Evolutionary conservation across 2,888 invertebrate species (phyloP), one percentile per base, ranked within the genome.

Genomic region (Globia sparganii): DNA sequence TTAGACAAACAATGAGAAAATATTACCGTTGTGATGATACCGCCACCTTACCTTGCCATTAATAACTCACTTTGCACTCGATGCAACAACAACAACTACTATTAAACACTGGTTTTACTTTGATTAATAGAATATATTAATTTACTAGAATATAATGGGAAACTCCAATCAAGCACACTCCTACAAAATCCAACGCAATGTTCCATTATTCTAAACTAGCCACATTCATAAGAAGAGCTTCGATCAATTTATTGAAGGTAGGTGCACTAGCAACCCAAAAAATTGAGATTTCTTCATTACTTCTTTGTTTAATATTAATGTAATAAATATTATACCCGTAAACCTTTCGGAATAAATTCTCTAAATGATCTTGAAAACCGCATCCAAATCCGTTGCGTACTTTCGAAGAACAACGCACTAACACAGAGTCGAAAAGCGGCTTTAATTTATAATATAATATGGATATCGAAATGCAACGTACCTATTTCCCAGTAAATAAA

Each of bases 401-500:
- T 58, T 58, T 6, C 18, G 31, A 59, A 59, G 28, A 59, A 31
- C n/a, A n/a, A n/a, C n/a, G n/a, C n/a, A n/a, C n/a, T n/a, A n/a
- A n/a, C n/a, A n/a, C n/a, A n/a, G n/a, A n/a, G n/a, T n/a, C n/a
- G 31, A 31, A 31, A 18, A 31, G 18, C 15, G 31, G 25, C 25
- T 53, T 3, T 53, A 53, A 53, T 53, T 49, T 53, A 25, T 53
- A 25, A 25, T 53, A 49, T n/a, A 15, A 15, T 58, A 4, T 31
- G 3, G 31, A 18, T 18, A 18, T 31, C 31, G 31, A 31, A 4
- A 61, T 61, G 34, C 4, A 34, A 11, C 34, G 21, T 34, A 21
- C 21, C 31, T 49, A 78, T 28, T 72, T 64, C 46, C 53, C 46
- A 69, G 18, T 56, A 68, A 72, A 81, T 59, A 69, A 66, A 62